Conservation (phyloP, 2,797 vertebrate species). For the Tolypeutes matacus region DNA sequence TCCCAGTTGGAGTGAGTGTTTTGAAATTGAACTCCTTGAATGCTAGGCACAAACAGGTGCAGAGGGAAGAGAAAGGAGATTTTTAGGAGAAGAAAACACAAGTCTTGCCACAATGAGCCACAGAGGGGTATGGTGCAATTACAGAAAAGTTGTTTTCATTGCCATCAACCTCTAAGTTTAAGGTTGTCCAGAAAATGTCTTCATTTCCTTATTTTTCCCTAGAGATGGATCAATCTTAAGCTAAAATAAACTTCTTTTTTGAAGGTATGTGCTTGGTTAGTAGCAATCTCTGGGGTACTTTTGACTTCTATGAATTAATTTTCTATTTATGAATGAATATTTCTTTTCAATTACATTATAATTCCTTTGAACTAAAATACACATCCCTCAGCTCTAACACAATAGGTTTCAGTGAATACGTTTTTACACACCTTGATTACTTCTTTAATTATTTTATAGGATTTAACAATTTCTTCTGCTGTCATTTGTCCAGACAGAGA, state of each 20-base stretch:
- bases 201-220: constrained; percentile 26
- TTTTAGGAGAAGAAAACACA: not conserved
- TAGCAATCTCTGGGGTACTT: not conserved
- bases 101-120: constrained; percentile 3
- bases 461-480: not conserved
- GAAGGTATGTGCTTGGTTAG: not conserved
- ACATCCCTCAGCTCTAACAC: not conserved
- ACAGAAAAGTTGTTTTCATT: not conserved
- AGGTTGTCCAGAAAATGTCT: not conserved
- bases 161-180: not conserved
- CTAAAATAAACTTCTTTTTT: constrained; percentile 3
- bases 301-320: not conserved
- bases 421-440: not conserved
- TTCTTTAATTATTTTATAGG: constrained; percentile 9
- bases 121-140: not conserved
- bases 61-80: not conserved
- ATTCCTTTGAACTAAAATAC: constrained; percentile 36
- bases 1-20: not conserved
- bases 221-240: not conserved
- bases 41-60: not conserved
- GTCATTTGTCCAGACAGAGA: not conserved
- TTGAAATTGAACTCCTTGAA: not conserved
- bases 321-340: not conserved
- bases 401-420: not conserved
- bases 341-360: constrained; percentile 5